phyloP scores from a whole-genome alignment of 2,113 vertebrate species.

The Mobula birostris region DNA sequence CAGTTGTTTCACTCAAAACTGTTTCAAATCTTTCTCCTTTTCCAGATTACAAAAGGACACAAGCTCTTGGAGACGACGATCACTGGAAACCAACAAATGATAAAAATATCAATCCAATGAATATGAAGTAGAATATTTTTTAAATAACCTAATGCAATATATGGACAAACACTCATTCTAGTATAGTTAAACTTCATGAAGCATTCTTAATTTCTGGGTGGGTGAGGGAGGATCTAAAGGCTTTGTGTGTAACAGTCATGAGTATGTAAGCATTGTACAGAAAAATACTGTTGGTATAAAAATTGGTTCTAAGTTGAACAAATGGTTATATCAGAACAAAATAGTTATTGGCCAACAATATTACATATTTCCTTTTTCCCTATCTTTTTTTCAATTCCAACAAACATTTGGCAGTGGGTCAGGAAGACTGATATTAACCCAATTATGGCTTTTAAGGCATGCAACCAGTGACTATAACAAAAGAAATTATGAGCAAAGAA shows the following conservation, averaged over 20 bases:
- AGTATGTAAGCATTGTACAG: neutral
- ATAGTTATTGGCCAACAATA: neutral
- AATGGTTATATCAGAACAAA: neutral
- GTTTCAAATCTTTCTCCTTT: neutral
- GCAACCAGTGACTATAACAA: neutral
- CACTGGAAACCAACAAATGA: conserved; percentile 11
- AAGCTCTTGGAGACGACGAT: neutral
- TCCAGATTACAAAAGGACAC: conserved; percentile 15
- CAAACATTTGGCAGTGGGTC: neutral
- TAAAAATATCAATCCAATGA: neutral
- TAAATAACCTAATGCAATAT: neutral
- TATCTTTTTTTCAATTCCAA: neutral
- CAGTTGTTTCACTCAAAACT: neutral
- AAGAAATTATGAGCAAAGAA: neutral
- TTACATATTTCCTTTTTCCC: neutral
- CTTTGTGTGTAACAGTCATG: neutral
- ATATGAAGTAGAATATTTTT: neutral
- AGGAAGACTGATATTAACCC: neutral
- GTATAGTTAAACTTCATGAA: neutral
- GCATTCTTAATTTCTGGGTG: neutral
- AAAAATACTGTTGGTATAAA: neutral
- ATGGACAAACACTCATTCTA: neutral
- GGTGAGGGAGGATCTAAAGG: neutral
- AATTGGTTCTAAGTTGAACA: neutral
- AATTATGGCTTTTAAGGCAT: neutral